A percentile compares a stretch with the other conserved stretches of the same genome.
phyloP scores from a whole-genome alignment of 1,140 invertebrate genomes.

The Melanaphis sacchari region DNA sequence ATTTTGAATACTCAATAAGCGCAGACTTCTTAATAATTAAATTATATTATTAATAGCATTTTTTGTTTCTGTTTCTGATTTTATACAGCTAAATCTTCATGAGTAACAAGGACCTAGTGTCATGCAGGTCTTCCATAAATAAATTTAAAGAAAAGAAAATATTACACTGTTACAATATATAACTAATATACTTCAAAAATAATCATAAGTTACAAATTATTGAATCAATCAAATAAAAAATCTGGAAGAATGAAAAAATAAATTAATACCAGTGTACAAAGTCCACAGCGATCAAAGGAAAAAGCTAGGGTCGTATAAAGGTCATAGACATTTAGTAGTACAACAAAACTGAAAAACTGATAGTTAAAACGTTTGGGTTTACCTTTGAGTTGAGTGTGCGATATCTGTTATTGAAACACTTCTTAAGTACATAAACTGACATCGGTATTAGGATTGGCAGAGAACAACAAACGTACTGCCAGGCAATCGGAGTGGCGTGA shows the following conservation, averaged over 20 bases:
- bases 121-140: background rate
- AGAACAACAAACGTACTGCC: constrained; percentile 23
- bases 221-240: background rate
- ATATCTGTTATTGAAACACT: constrained; percentile 48
- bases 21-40: background rate
- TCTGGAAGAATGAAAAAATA: background rate
- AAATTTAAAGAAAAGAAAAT: background rate
- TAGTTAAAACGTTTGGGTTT: background rate
- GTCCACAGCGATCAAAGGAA: background rate
- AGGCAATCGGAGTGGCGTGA: constrained; percentile 25
- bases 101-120: background rate
- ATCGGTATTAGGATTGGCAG: constrained; percentile 47
- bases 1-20: background rate
- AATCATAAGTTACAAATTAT: background rate
- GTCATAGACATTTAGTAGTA: background rate
- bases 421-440: constrained; percentile 8
- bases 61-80: background rate
- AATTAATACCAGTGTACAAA: background rate
- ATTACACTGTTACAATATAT: background rate
- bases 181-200: background rate
- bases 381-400: constrained; percentile 35
- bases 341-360: background rate
- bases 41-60: background rate
- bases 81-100: background rate
- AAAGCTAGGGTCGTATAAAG: background rate